Evolutionary conservation across 2,113 vertebrate genomes (phyloP).

Genomic region (Octodon degus): DNA sequence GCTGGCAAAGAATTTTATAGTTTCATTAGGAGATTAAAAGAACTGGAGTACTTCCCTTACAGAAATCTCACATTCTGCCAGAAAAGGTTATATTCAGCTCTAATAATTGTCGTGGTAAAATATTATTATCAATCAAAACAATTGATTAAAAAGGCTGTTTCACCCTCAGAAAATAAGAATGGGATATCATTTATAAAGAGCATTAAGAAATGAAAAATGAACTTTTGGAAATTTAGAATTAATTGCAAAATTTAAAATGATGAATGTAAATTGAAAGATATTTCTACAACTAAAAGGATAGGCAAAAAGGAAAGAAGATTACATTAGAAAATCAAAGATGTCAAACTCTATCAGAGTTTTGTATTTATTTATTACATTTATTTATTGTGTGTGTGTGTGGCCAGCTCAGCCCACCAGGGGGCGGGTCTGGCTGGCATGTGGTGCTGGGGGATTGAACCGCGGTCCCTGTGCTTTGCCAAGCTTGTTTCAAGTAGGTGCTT

Average conservation of each 20-base stretch:
- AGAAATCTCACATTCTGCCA: conserved; percentile 57
- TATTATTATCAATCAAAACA: not conserved
- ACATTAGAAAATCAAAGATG: not conserved
- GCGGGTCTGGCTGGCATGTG: too few species aligned
- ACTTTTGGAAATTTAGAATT: not conserved
- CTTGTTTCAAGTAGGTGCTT: too few species aligned
- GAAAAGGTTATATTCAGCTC: conserved; percentile 58
- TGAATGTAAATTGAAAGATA: not conserved
- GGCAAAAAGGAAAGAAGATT: not conserved
- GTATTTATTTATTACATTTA: too few species aligned
- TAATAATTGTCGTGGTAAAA: conserved; percentile 56
- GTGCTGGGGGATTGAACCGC: too few species aligned
- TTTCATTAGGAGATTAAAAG: conserved; percentile 60
- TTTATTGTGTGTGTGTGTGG: too few species aligned
- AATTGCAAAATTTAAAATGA: not conserved
- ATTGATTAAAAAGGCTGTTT: not conserved
- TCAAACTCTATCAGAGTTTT: not conserved
- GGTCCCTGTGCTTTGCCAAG: too few species aligned
- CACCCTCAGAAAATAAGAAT: not conserved
- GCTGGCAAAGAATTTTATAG: conserved; percentile 66
- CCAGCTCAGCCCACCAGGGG: too few species aligned
- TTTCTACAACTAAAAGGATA: not conserved
- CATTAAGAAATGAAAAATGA: not conserved
- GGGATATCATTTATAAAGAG: not conserved
- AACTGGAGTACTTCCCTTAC: conserved; percentile 17